phyloP scores from a whole-genome alignment of 2,888 invertebrate species.

The Agrotis exclamationis region DNA sequence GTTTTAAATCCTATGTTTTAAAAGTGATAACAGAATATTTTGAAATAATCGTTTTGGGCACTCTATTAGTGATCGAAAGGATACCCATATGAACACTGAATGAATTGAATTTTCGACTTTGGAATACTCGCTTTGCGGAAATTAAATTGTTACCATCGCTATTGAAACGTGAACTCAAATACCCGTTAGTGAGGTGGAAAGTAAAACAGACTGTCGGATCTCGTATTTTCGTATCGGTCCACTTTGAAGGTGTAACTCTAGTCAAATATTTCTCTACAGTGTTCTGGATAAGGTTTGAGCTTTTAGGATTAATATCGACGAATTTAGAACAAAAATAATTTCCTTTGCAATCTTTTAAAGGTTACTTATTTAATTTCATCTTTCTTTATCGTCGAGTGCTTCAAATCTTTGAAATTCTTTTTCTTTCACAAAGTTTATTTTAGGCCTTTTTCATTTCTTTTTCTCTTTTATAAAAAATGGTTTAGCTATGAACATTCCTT shows the following conservation, averaged over 20 bases:
- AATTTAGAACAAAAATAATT: slow-evolving; percentile 71
- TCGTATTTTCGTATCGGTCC: slow-evolving; percentile 68
- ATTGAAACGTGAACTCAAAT: slow-evolving; percentile 10
- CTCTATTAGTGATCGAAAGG: no score
- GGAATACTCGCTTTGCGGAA: slow-evolving; percentile 6
- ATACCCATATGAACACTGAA: background rate
- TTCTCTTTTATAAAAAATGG: slow-evolving; percentile 41
- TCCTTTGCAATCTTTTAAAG: slow-evolving; percentile 38
- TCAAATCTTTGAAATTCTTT: slow-evolving; percentile 37
- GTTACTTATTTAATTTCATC: slow-evolving; percentile 29
- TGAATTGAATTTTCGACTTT: slow-evolving; percentile 14
- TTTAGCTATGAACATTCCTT: slow-evolving; percentile 59
- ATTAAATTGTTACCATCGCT: slow-evolving; percentile 6
- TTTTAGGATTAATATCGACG: slow-evolving; percentile 84
- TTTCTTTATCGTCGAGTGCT: slow-evolving; percentile 49
- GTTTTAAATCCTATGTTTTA: no score
- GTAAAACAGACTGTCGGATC: slow-evolving; percentile 10
- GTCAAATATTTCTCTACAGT: slow-evolving; percentile 73
- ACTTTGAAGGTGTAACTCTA: slow-evolving; percentile 71
- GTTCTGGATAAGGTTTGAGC: slow-evolving; percentile 84
- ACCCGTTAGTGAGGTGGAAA: slow-evolving; percentile 9
- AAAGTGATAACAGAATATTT: background rate
- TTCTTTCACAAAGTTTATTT: slow-evolving; percentile 3
- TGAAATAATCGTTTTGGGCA: background rate
- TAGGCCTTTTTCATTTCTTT: slow-evolving; percentile 16